phyloP scores from a whole-genome alignment of 2,888 invertebrate genomes.

The Coenonympha glycerion region DNA sequence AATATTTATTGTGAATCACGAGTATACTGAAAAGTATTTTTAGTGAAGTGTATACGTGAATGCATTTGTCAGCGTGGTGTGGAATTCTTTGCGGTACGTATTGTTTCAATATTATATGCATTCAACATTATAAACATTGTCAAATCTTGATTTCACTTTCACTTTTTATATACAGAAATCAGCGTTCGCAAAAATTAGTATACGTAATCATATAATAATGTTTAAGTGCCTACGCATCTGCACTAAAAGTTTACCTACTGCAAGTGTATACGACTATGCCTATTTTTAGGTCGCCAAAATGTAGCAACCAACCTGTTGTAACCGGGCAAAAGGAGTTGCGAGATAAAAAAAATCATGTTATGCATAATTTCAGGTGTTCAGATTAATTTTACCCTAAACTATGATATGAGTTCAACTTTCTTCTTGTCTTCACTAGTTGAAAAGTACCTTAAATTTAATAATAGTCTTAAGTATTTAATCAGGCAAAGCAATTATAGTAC shows the following conservation, averaged over 20 bases:
- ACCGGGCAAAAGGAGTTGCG: conserved; percentile 15
- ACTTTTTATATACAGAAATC: conserved; percentile 30
- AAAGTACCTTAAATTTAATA: too few relatives aligned
- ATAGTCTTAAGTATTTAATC: too few relatives aligned
- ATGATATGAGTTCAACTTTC: not conserved
- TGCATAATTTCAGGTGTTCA: not conserved
- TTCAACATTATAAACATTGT: conserved; percentile 25
- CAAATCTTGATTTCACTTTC: conserved; percentile 33
- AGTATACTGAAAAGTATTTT: conserved; percentile 12
- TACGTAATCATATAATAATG: conserved; percentile 26
- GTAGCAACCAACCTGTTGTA: conserved; percentile 26
- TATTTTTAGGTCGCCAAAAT: conserved; percentile 30
- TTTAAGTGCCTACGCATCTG: conserved; percentile 11
- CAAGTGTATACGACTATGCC: conserved; percentile 17
- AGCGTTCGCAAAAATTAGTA: conserved; percentile 23
- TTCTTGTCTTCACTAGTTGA: not conserved
- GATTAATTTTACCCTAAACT: not conserved
- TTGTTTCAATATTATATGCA: not conserved
- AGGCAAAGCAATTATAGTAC: too few relatives aligned
- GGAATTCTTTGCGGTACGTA: conserved; percentile 16
- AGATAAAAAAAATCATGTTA: not conserved
- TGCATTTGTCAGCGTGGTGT: conserved; percentile 8
- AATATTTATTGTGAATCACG: conserved; percentile 14
- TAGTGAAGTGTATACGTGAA: conserved; percentile 6
- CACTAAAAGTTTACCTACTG: conserved; percentile 16